These are phyloP conservation scores for Erebia epiphron DNA, from an alignment of 2,888 invertebrate species.

Conservation along the genomic window DNA sequence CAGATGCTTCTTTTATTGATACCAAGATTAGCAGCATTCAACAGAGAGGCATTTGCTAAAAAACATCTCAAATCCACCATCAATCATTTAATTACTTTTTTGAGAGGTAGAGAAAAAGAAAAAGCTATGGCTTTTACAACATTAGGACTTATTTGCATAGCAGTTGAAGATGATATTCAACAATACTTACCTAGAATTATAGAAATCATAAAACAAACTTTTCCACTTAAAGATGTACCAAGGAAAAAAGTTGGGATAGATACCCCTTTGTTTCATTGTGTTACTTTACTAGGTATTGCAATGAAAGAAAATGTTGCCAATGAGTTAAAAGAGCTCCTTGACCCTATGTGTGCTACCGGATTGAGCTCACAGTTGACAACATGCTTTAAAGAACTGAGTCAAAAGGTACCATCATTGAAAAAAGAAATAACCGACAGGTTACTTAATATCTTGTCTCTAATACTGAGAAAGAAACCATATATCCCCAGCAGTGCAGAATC, in stretches of 20 bases:
- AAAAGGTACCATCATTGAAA: constrained; percentile 93
- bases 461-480: constrained; percentile 93
- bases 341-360: constrained; percentile 96
- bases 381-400: constrained; percentile 94
- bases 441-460: constrained; percentile 94
- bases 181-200: constrained; percentile 92
- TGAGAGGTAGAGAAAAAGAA: constrained; percentile 93
- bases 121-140: constrained; percentile 94
- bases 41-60: constrained; percentile 89
- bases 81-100: constrained; percentile 88
- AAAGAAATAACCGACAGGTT: constrained; percentile 96
- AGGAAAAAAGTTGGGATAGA: constrained; percentile 90
- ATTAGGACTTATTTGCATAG: constrained; percentile 95
- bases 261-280: constrained; percentile 95
- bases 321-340: constrained; percentile 92
- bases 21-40: constrained; percentile 96
- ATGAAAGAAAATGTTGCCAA: constrained; percentile 89
- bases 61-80: constrained; percentile 90
- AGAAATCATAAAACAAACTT: constrained; percentile 88
- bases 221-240: constrained; percentile 90
- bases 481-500: constrained; percentile 82
- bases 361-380: constrained; percentile 95
- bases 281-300: constrained; percentile 95
- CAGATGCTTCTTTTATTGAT: constrained; percentile 93
- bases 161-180: constrained; percentile 91